A percentile compares a stretch with the other conserved stretches of the same genome.
Conservation (phyloP, 1,140 invertebrate species). For the Notospermus geniculatus region DNA sequence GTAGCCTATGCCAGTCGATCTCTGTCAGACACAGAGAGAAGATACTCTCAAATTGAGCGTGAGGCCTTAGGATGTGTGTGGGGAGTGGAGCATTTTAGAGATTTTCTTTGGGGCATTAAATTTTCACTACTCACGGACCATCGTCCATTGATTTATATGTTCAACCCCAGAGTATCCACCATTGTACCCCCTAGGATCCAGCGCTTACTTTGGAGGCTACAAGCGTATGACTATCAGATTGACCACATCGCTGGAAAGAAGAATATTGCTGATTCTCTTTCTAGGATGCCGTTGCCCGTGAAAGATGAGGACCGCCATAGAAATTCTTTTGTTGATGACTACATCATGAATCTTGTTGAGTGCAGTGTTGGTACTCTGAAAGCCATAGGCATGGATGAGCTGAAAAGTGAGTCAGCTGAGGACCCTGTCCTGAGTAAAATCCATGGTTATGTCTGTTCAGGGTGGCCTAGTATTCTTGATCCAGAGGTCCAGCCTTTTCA, state of each 20-base stretch:
- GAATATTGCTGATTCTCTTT: conserved; percentile 1
- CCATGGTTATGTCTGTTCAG: neutral
- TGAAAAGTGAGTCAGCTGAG: neutral
- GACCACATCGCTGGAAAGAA: neutral
- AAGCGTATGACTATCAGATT: neutral
- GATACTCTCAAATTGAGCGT: conserved; percentile 2
- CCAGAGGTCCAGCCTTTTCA: neutral
- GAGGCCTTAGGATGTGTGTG: conserved; percentile 7
- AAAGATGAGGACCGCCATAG: neutral
- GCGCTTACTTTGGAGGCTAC: neutral
- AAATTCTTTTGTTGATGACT: neutral
- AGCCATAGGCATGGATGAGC: neutral
- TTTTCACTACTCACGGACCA: neutral
- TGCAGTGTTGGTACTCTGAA: neutral
- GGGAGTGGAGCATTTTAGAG: conserved; percentile 4
- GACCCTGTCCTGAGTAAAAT: neutral
- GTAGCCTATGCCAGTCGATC: conserved; percentile 6
- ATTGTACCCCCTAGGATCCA: neutral
- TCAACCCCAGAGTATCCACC: neutral
- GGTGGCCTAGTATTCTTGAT: neutral
- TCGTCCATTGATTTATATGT: neutral
- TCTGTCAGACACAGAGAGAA: neutral
- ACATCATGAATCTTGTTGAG: neutral
- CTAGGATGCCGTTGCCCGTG: neutral
- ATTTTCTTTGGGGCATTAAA: neutral